phyloP scores from a whole-genome alignment of 2,113 vertebrate genomes.

The Hipposideros armiger region DNA sequence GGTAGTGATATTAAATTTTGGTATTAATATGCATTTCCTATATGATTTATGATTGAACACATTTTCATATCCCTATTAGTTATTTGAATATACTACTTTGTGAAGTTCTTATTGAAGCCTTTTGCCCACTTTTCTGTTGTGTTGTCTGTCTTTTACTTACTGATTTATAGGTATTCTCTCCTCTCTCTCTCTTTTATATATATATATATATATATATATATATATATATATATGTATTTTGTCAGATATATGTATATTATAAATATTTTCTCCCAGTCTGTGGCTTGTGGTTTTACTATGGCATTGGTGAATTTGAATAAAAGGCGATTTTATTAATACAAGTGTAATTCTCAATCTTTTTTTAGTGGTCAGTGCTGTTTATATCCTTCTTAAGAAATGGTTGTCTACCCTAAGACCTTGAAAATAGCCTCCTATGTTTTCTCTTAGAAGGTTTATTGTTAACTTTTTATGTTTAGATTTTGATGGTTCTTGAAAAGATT shows the following conservation, averaged over 20 bases:
- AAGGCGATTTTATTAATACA: background rate
- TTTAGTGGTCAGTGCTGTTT: background rate
- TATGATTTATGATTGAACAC: background rate
- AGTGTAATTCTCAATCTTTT: background rate
- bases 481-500: background rate
- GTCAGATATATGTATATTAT: background rate
- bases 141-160: background rate
- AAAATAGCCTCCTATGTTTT: background rate
- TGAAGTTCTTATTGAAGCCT: background rate
- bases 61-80: conserved; percentile 1
- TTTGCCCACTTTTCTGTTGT: background rate
- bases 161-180: background rate
- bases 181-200: too few relatives aligned
- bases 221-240: background rate
- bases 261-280: background rate
- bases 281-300: background rate
- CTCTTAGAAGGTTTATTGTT: background rate
- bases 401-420: background rate
- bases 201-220: too few relatives aligned
- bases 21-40: conserved; percentile 35
- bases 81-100: background rate
- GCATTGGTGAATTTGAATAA: background rate
- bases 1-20: conserved; percentile 7
- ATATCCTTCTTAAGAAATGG: background rate
- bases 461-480: background rate